These are phyloP conservation scores for Octonoba sinensis DNA, from an alignment of 2,888 invertebrate species.

Conservation along the genomic window DNA sequence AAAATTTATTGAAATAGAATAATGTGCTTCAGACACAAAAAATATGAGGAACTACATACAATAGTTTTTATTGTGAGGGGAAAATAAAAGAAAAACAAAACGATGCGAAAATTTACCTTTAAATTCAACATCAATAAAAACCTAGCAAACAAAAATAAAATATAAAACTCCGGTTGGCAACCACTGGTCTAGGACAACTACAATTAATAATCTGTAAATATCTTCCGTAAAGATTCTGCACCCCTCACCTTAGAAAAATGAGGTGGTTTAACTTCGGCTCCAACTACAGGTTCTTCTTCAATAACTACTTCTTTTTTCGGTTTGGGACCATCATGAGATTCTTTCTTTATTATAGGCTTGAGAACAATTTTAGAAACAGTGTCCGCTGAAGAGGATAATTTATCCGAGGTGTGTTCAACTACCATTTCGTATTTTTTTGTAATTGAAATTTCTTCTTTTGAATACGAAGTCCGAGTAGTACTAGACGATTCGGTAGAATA, in stretches of 20 bases:
- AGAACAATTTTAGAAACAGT: slow-evolving; percentile 16
- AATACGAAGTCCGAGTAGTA: slow-evolving; percentile 45
- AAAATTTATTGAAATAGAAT: not conserved
- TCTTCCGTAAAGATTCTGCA: slow-evolving; percentile 62
- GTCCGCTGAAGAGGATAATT: slow-evolving; percentile 11
- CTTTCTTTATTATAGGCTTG: slow-evolving; percentile 63
- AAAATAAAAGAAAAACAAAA: not conserved
- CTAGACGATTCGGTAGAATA: slow-evolving; percentile 32
- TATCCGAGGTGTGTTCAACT: slow-evolving; percentile 36
- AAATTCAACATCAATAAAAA: slow-evolving; percentile 20
- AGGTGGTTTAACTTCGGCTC: slow-evolving; percentile 63
- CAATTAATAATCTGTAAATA: slow-evolving; percentile 36
- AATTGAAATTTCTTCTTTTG: slow-evolving; percentile 50
- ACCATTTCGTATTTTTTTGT: slow-evolving; percentile 56
- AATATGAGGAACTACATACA: too few species aligned
- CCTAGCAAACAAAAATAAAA: slow-evolving; percentile 13
- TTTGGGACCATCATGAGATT: slow-evolving; percentile 19
- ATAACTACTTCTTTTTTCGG: slow-evolving; percentile 61
- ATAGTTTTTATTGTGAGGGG: slow-evolving; percentile 17
- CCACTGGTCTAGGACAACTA: slow-evolving; percentile 43
- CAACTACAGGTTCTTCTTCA: slow-evolving; percentile 60
- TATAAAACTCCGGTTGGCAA: slow-evolving; percentile 50
- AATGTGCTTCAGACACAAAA: too few species aligned
- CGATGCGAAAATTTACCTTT: not conserved
- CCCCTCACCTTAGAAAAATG: slow-evolving; percentile 62